A percentile compares a stretch with the other conserved stretches of the same genome.
Conservation (phyloP, 2,113 vertebrate species). For the Saccopteryx leptura region DNA sequence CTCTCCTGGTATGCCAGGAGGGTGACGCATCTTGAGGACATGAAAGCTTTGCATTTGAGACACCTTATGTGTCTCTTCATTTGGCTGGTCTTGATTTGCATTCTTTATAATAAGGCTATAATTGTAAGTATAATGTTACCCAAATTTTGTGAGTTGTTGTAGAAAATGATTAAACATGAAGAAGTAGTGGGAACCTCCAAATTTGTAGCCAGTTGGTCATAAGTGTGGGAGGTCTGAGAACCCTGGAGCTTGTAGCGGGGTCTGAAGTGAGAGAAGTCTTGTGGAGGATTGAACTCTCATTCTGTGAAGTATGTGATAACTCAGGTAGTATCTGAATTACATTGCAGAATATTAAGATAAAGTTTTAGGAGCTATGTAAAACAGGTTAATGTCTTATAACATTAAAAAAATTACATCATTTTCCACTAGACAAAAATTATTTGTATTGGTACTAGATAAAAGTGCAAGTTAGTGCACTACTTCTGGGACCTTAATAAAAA, state of each 20-base stretch:
- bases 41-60: not conserved
- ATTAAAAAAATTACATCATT: not conserved
- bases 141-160: not conserved
- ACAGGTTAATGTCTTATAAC: not conserved
- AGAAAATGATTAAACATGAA: not conserved
- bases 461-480: not conserved
- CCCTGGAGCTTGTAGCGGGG: not conserved
- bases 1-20: not conserved
- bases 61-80: not conserved
- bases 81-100: not conserved
- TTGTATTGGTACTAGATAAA: not conserved
- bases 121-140: not conserved
- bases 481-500: not conserved
- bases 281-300: not conserved
- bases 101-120: not conserved
- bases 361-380: not conserved
- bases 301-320: not conserved
- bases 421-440: not conserved
- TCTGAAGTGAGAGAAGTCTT: not conserved
- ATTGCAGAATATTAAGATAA: not conserved
- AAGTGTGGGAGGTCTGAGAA: not conserved
- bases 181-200: not conserved
- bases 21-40: not conserved
- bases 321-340: not conserved
- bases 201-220: not conserved